Base-by-base conservation (phyloP, 2,888 invertebrate genomes). In the Chydorus sphaericus region DNA sequence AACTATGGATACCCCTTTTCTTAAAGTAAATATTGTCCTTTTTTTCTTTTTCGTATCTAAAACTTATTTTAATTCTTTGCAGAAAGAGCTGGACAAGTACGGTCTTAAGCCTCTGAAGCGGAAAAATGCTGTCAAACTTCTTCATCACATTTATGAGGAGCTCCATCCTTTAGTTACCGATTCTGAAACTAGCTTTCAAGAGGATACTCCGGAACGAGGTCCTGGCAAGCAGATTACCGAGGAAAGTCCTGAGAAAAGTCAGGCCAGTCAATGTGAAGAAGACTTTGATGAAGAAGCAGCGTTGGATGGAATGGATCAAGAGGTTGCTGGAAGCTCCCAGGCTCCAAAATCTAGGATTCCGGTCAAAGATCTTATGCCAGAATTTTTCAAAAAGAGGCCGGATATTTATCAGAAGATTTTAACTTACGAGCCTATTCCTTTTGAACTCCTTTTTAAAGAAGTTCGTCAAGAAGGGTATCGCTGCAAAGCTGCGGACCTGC, bases 61-160 rank as follows among this genome's bases (percentile, higher is more conserved):
- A 36, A 16, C 3, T 49, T 37, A 16, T 48, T 28, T 53, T 30
- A 20, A 60, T 58, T 57, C 63, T 65, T 63, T 66, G 4, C 64
- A 77, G 76, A 68, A 66, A 65, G 74, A 75, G 62, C 67, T 78
- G 55, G 67, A 70, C 26, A 75, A 70, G 61, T 75, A 70, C 64
- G 79, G 79, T 31, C 65, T 79, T 6, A 75, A 75, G 59, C 68
- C 71, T 29, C 67, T 76, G 37, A 71, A 71, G 26, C 71, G 73
- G 56, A 69, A 70, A 16, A 73, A 74, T 63, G 77, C 77, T 58
- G 70, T 74, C 48, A 66, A 69, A 58, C 62, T 78, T 53, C 66
- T 79, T 54, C 68, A 71, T 39, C 74, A 76, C 58, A 75, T 78
- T 61, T 77, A 77, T 62, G 68, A 75, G n/a, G 70, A 75, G 61